Base-by-base conservation (phyloP, 2,888 invertebrate species). In the Plusia festucae region DNA sequence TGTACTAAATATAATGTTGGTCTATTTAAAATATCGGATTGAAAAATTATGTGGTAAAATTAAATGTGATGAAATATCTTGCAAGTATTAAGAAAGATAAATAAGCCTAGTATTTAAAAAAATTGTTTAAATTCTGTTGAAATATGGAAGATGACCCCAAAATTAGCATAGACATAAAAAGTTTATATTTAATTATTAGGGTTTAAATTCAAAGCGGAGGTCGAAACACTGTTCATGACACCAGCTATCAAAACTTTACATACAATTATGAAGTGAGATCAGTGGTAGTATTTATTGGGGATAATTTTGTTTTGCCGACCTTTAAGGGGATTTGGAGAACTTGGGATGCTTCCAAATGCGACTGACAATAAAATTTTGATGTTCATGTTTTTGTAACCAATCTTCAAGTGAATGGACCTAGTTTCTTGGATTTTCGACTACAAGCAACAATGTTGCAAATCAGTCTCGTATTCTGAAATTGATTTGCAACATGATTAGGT, bases 291-390 rank as follows among this genome's bases (percentile, higher is more conserved):
- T 78, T 72, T 79, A 75, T 66, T 54, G 53, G n/a, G 51, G 62
- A 65, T 76, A 63, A 73, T 68, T 53, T 53, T 70, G 65, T 70
- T 68, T 64, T 69, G 63, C 59, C 60, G 73, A 81, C 82, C 79
- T 81, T 81, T 79, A 55, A 13, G 62, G 71, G 79, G 82, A 79
- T 78, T 82, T 63, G 40, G 16, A 15, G 30, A 60, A 44, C 32
- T 75, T 81, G 82, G 79, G 77, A 40, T 46, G 49, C 51, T 53
- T 59, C 79, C 82, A 81, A 70, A 58, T 68, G 32, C 22, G 27
- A 40, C 61, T 67, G 57, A 63, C 60, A 68, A 57, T 75, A 68
- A 71, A 70, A 68, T 75, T 55, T 60, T 68, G 53, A 66, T 81
- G 27, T 40, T 56, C 27, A 46, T 74, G 60, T 58, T 68, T 61